Conservation (phyloP, 2,113 vertebrate species). For the Diadophis punctatus region DNA sequence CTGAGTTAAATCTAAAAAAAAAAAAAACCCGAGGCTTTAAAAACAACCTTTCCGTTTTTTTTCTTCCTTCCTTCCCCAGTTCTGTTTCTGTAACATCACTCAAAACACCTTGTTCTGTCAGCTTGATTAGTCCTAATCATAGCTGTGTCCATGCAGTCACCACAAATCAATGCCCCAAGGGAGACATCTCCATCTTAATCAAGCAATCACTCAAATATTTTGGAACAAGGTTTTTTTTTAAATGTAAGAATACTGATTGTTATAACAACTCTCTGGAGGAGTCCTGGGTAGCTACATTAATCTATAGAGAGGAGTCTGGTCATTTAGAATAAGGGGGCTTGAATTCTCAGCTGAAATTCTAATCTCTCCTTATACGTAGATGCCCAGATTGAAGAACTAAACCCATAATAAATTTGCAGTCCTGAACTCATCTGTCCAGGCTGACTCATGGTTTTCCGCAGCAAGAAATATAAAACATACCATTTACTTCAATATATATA, state of each 20-base stretch:
- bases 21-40: not conserved
- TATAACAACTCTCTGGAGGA: not conserved
- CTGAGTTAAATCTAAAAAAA: not conserved
- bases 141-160: not conserved
- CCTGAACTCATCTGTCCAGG: not conserved
- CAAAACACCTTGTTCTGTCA: not conserved
- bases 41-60: not conserved
- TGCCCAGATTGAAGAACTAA: not conserved
- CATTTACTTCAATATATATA: not conserved
- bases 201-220: not conserved
- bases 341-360: not conserved
- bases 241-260: not conserved
- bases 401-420: not conserved
- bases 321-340: not conserved
- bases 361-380: not conserved
- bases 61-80: not conserved
- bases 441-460: not conserved
- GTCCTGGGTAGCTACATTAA: not conserved
- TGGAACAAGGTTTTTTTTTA: not conserved
- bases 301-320: not conserved
- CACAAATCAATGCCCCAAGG: not conserved
- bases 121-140: not conserved
- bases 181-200: not conserved
- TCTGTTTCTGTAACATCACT: not conserved
- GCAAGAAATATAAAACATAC: not conserved